phyloP scores from a whole-genome alignment of 2,797 vertebrate genomes.

The Pseudochaenichthys georgianus region DNA sequence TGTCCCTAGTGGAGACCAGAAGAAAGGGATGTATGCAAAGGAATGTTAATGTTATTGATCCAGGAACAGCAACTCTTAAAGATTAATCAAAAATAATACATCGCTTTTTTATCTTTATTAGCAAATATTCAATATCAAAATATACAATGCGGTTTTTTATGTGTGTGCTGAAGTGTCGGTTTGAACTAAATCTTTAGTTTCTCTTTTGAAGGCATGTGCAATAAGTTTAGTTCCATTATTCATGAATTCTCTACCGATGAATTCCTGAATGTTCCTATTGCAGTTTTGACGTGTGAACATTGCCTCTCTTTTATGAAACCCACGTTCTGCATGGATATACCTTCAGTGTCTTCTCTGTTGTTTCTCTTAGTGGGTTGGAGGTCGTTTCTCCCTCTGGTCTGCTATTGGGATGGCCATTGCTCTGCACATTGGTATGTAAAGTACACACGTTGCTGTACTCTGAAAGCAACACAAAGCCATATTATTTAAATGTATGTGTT shows the following conservation, averaged over 20 bases:
- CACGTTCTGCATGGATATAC: slow-evolving; percentile 6
- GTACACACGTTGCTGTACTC: neutral
- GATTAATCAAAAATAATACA: no score
- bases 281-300: neutral
- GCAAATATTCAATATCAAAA: no score
- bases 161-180: no score
- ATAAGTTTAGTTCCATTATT: no score
- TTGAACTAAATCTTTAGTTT: no score
- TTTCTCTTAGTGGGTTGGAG: slow-evolving; percentile 94
- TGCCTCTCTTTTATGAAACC: neutral
- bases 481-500: neutral
- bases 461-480: neutral
- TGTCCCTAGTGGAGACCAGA: neutral
- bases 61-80: no score
- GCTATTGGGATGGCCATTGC: slow-evolving; percentile 98
- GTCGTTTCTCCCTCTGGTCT: slow-evolving; percentile 97
- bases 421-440: slow-evolving; percentile 91
- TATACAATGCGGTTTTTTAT: no score
- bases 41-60: neutral
- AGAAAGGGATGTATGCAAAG: neutral
- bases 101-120: no score
- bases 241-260: no score
- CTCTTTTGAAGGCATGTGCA: no score
- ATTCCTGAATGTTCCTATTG: neutral
- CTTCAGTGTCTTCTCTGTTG: neutral